Evolutionary conservation across 2,888 invertebrate genomes (phyloP).

Genomic region (Lasioglossum figueresi): DNA sequence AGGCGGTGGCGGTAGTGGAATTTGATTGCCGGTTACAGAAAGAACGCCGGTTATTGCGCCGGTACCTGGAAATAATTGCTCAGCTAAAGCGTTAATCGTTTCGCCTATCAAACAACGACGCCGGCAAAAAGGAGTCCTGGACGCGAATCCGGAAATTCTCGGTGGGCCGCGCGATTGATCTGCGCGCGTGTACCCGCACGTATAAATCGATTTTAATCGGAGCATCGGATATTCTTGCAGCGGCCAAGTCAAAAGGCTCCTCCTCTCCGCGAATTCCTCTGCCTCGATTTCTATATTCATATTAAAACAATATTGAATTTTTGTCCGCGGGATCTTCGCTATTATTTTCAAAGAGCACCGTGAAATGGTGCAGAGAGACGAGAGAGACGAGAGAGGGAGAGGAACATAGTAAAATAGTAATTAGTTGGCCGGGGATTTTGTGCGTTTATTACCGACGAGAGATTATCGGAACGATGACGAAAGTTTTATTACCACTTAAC

Average conservation of each 20-base stretch:
- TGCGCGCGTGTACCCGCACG: neutral
- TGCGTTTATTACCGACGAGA: neutral
- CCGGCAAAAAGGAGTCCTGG: constrained; percentile 2
- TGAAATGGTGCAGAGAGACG: neutral
- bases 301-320: constrained; percentile 13
- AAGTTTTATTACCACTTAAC: neutral
- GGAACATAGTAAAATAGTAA: neutral
- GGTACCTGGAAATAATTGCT: constrained; percentile 59
- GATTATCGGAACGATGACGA: neutral
- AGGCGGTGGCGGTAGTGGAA: constrained; percentile 36
- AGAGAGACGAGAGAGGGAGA: neutral
- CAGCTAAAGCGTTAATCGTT: constrained; percentile 59
- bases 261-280: constrained; percentile 3
- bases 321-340: neutral
- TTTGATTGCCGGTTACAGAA: constrained; percentile 60
- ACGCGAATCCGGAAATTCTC: constrained; percentile 8
- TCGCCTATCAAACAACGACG: constrained; percentile 47
- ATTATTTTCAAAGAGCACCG: neutral
- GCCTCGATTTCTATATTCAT: constrained; percentile 8
- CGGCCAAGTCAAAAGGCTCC: constrained; percentile 18
- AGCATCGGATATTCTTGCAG: constrained; percentile 42
- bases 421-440: neutral
- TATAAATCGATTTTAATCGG: constrained; percentile 47
- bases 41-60: constrained; percentile 58
- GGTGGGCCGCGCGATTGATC: constrained; percentile 4